phyloP scores from a whole-genome alignment of 2,113 vertebrate species.

The Agelaius tricolor region DNA sequence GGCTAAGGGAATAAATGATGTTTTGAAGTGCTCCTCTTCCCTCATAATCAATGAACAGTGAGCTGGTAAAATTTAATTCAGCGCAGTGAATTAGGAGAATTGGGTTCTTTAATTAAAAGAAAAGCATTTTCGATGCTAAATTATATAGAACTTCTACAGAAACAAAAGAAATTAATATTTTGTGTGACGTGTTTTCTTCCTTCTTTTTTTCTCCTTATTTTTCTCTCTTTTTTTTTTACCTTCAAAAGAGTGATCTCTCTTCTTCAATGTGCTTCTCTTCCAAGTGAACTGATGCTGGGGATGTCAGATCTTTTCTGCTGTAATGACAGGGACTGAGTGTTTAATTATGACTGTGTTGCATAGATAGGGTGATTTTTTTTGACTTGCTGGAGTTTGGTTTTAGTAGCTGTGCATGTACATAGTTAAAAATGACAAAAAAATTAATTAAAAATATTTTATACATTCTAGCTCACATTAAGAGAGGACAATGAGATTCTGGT shows the following conservation, averaged over 20 bases:
- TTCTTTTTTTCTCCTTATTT: not conserved
- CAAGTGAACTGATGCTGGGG: not conserved
- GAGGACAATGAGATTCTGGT: not conserved
- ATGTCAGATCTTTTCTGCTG: conserved; percentile 17
- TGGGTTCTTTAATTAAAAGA: not conserved
- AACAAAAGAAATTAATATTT: not conserved
- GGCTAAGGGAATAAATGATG: not conserved
- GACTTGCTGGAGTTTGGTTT: not conserved
- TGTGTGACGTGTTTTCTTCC: not conserved
- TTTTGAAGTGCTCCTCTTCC: not conserved
- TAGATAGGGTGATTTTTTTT: not conserved
- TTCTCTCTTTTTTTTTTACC: not conserved
- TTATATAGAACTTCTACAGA: not conserved
- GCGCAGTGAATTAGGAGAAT: not conserved
- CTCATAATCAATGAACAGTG: not conserved
- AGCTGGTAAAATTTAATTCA: not conserved
- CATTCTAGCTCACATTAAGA: not conserved
- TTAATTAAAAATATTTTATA: not conserved
- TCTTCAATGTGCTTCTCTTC: not conserved
- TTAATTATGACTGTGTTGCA: conserved; percentile 23
- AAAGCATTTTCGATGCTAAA: not conserved
- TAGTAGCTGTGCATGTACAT: not conserved
- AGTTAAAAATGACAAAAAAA: not conserved
- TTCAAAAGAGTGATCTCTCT: not conserved
- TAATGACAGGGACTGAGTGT: conserved; percentile 14